Percentiles rank a stretch among this genome's conserved stretches.
Conservation (phyloP, 2,113 vertebrate genomes). For the Austrofundulus limnaeus region DNA sequence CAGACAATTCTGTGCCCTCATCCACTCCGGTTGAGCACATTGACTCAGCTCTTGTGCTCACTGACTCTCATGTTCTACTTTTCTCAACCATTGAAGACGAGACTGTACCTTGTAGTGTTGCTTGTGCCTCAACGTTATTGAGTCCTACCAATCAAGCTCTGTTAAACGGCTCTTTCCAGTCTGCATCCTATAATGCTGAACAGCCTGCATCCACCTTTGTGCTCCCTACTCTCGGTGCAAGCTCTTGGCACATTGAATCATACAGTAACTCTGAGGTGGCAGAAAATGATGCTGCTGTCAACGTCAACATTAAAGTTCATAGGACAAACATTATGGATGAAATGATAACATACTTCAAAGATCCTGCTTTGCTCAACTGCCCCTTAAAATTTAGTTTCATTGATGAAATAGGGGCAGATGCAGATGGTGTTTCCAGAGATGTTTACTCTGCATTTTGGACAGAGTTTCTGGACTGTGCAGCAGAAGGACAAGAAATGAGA, state of each 20-base stretch:
- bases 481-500: constrained; percentile 7
- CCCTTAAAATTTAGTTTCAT: not conserved
- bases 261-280: not conserved
- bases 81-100: no score
- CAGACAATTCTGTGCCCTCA: no score
- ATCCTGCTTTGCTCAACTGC: not conserved
- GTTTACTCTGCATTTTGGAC: constrained; percentile 17
- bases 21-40: no score
- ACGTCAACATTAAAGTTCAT: not conserved
- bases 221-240: no score
- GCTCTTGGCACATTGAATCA: no score
- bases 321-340: not conserved
- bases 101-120: no score
- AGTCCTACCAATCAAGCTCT: not conserved
- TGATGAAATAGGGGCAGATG: constrained; percentile 7
- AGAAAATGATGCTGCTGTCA: not conserved
- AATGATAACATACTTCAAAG: not conserved
- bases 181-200: no score
- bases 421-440: constrained; percentile 8
- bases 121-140: no score
- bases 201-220: no score
- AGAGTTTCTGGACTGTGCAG: constrained; percentile 1
- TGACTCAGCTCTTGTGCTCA: no score
- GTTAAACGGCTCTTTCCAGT: no score
- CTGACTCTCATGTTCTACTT: no score